These are phyloP conservation scores for Brachyptera putata DNA, from an alignment of 2,888 invertebrate species.

Conservation along the genomic window DNA sequence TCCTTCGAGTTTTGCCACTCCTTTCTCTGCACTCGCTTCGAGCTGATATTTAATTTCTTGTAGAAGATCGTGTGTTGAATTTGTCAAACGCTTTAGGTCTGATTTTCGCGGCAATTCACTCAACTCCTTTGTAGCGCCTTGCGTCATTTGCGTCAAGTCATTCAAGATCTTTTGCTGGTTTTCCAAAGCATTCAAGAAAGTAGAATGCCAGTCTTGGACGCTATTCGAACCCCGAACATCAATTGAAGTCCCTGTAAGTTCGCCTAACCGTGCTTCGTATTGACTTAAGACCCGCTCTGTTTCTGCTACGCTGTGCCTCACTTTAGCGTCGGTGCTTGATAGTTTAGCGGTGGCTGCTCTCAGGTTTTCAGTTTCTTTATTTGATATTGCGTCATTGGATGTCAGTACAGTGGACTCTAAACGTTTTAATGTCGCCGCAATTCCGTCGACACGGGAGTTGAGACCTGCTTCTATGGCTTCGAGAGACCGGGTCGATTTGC, in stretches of 20 bases:
- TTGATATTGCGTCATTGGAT: background rate
- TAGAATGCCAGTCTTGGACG: slow-evolving; percentile 41
- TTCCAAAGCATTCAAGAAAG: slow-evolving; percentile 40
- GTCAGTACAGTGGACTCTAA: slow-evolving; percentile 12
- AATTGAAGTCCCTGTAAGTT: background rate
- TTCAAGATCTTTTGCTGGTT: slow-evolving; percentile 40
- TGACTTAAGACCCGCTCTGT: slow-evolving; percentile 22
- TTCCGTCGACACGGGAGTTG: slow-evolving; percentile 20
- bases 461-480: slow-evolving; percentile 7
- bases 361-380: slow-evolving; percentile 9
- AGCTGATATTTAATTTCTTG: slow-evolving; percentile 52
- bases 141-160: slow-evolving; percentile 39
- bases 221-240: background rate
- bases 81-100: slow-evolving; percentile 55
- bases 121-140: slow-evolving; percentile 36
- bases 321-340: slow-evolving; percentile 11
- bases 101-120: slow-evolving; percentile 46
- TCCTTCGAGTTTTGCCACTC: slow-evolving; percentile 47
- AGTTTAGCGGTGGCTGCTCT: slow-evolving; percentile 20
- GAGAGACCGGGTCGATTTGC: background rate
- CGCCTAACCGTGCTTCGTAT: slow-evolving; percentile 19
- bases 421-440: slow-evolving; percentile 14
- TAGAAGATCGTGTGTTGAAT: slow-evolving; percentile 49
- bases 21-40: slow-evolving; percentile 40
- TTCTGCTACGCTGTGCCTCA: slow-evolving; percentile 4